phyloP scores from a whole-genome alignment of 2,888 invertebrate genomes.

The Ypsolopha scabrella region DNA sequence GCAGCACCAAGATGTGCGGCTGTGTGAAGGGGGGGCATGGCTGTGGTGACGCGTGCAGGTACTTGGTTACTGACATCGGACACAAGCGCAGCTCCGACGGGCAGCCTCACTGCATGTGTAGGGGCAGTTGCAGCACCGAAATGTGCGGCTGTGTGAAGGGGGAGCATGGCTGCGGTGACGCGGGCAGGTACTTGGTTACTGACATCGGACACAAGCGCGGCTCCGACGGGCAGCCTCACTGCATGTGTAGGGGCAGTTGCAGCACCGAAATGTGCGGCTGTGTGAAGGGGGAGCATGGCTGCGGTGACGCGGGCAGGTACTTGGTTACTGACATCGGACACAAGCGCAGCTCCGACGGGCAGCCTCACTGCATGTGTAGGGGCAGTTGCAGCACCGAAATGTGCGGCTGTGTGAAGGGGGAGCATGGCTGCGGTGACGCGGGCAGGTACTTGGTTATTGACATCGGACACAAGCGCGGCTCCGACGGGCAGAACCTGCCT shows the following conservation, averaged over 20 bases:
- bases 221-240: too few relatives aligned
- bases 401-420: slow-evolving; percentile 72
- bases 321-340: too few relatives aligned
- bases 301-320: slow-evolving; percentile 54
- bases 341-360: slow-evolving; percentile 48
- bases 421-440: slow-evolving; percentile 40
- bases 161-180: slow-evolving; percentile 40
- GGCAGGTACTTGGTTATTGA: slow-evolving; percentile 63
- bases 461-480: too few relatives aligned
- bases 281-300: slow-evolving; percentile 45
- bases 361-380: slow-evolving; percentile 72
- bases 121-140: slow-evolving; percentile 65
- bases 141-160: slow-evolving; percentile 72
- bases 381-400: slow-evolving; percentile 67
- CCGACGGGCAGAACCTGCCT: too few relatives aligned
- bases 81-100: too few relatives aligned
- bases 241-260: too few relatives aligned
- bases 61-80: too few relatives aligned
- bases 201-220: too few relatives aligned
- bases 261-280: slow-evolving; percentile 71
- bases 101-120: too few relatives aligned
- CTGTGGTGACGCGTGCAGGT: slow-evolving; percentile 65
- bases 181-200: too few relatives aligned
- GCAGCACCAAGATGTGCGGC: too few relatives aligned
- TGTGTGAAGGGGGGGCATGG: too few relatives aligned